A percentile compares a stretch with the other conserved stretches of the same genome.
Conservation (phyloP, 2,888 invertebrate genomes). For the Dolichomitus sp. region DNA sequence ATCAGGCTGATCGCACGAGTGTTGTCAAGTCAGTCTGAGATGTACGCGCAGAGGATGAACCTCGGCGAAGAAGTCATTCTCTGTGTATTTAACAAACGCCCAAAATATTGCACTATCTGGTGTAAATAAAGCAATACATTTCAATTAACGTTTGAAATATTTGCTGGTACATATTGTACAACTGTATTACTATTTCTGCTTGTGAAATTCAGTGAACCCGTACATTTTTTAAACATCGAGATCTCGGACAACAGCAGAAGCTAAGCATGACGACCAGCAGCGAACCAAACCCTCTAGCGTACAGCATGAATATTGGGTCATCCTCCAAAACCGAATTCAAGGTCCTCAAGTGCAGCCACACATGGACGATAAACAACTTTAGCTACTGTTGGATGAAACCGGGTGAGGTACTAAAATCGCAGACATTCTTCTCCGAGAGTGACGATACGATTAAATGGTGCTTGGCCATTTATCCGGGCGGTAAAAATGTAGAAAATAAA, state of each 20-base stretch:
- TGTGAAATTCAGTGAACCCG: background rate
- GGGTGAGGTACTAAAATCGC: background rate
- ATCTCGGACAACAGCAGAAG: background rate
- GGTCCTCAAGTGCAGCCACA: slow-evolving; percentile 8
- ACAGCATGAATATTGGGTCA: background rate
- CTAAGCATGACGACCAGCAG: too few relatives aligned
- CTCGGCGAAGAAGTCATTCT: too few relatives aligned
- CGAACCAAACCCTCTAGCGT: background rate
- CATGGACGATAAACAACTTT: slow-evolving; percentile 37
- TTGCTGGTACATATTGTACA: background rate
- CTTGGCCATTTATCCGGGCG: slow-evolving; percentile 99
- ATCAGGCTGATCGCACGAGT: too few relatives aligned
- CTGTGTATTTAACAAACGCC: too few relatives aligned
- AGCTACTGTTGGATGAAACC: background rate
- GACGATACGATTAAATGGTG: slow-evolving; percentile 88
- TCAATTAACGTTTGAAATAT: background rate
- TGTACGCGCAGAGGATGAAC: too few relatives aligned
- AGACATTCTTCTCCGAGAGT: background rate
- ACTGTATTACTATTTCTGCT: background rate
- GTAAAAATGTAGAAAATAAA: slow-evolving; percentile 99
- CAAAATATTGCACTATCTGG: too few relatives aligned
- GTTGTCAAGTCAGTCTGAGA: too few relatives aligned
- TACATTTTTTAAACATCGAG: background rate
- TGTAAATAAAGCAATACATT: background rate
- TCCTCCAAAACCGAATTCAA: background rate